Evolutionary conservation across 2,888 invertebrate genomes (phyloP), one percentile per base, ranked within the genome.

Genomic region (Penaeus monodon): DNA sequence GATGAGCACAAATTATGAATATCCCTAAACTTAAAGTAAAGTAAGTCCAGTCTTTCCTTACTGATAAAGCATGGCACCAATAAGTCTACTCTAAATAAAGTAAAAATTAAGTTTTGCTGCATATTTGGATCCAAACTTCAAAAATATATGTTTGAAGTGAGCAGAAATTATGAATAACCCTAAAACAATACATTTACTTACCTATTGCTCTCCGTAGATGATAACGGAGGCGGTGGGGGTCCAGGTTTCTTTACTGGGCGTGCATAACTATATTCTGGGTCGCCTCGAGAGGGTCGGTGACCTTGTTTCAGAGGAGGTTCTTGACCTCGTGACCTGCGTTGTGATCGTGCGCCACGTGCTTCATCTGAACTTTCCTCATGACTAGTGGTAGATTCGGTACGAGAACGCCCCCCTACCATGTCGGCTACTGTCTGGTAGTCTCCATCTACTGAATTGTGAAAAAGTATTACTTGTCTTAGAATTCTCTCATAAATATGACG

Each of bases 201-300:
- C 88, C 88, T 88, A 66, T 88, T 88, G 66, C 88, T 88, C 63
- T 88, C 88, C 0, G 88, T 88, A n/a, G 88, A 88, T 24, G 88
- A 88, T 4, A 88, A 77, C 10, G 88, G 84, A 8, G 88, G 80
- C 4, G 88, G 88, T 7, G 84, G 84, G 12, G 80, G 88, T 64
- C 83, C 83, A 70, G 70, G 83, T 76, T 84, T 88, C 81, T 88
- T 88, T 33, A 88, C 88, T 14, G 88, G 88, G 20, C 84, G 68
- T 57, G 88, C 88, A 22, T 88, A 88, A 64, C 88, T 88, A 29
- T 88, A 88, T 38, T 88, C 88, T 17, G 88, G 88, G 64, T 88
- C 84, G 10, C 88, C 88, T 24, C 88, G 79, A 65, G 88, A 88
- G 14, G 88, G 88, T 22, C 84, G 38, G 84, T 84, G 84, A 14